Conservation (phyloP, 2,888 invertebrate genomes). For the Apamea sordens region DNA sequence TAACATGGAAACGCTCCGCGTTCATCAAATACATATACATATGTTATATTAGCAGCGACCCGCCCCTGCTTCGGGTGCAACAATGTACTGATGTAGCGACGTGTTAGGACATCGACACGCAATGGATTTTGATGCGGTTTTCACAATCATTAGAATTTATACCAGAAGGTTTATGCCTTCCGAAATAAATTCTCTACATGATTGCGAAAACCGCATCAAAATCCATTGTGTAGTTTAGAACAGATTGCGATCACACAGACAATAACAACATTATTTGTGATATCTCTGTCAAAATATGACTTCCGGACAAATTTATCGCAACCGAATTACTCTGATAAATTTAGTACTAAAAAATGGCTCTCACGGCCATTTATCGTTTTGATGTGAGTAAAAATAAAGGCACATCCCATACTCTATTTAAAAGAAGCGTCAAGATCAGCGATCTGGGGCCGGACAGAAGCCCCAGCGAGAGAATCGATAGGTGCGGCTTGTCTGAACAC, state of each 20-base stretch:
- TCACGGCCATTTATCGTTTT: background rate
- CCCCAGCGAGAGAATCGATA: slow-evolving; percentile 69
- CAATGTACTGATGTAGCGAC: background rate
- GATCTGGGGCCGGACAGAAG: slow-evolving; percentile 37
- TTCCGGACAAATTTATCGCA: background rate
- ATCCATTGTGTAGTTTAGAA: too few species aligned
- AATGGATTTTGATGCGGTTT: background rate
- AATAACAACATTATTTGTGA: background rate
- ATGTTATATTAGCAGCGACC: background rate
- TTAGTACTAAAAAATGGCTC: background rate
- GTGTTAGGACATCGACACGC: background rate
- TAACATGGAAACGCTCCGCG: background rate
- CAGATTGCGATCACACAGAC: background rate
- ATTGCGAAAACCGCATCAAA: background rate
- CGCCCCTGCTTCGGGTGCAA: background rate
- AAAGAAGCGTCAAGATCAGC: slow-evolving; percentile 33
- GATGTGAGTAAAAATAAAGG: slow-evolving; percentile 24
- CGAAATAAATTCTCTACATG: background rate
- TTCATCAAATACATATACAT: background rate
- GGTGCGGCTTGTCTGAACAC: slow-evolving; percentile 65
- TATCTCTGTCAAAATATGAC: background rate
- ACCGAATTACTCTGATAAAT: background rate
- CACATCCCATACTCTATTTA: slow-evolving; percentile 12
- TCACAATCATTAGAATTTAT: background rate
- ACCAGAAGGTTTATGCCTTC: too few species aligned